A percentile compares a stretch with the other conserved stretches of the same genome.
Conservation (phyloP, 2,113 vertebrate species). For the Okapia johnstoni region DNA sequence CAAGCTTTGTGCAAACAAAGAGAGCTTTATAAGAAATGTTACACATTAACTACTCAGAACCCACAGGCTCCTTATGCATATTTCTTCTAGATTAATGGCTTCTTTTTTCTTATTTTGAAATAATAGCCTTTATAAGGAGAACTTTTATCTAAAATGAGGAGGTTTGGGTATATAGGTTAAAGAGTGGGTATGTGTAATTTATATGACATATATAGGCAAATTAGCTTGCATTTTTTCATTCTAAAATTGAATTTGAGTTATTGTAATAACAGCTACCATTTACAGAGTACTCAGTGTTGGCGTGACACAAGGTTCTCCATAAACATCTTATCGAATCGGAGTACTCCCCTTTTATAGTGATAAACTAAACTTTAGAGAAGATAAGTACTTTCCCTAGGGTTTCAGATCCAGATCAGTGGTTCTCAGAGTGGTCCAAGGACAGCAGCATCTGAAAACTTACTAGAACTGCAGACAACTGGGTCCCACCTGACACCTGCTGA, state of each 20-base stretch:
- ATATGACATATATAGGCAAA: background rate
- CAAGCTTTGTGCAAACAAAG: background rate
- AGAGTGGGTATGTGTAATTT: background rate
- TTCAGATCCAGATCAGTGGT: background rate
- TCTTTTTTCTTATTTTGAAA: background rate
- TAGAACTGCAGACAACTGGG: background rate
- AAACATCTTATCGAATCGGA: background rate
- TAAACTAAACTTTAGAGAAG: background rate
- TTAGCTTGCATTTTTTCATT: conserved; percentile 3
- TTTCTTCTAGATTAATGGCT: background rate
- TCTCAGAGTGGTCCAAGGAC: background rate
- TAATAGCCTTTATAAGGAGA: background rate
- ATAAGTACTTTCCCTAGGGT: background rate
- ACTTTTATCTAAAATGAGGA: background rate
- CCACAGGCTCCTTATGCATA: background rate
- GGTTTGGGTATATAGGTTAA: background rate
- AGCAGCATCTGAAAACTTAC: background rate
- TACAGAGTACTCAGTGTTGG: background rate
- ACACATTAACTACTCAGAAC: background rate
- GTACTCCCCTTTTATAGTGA: background rate
- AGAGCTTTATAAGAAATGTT: background rate
- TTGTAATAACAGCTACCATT: background rate
- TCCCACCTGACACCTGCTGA: background rate
- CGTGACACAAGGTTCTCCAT: background rate
- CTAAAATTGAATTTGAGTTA: background rate